Conservation (phyloP, 2,113 vertebrate genomes). For the Barbus barbus region DNA sequence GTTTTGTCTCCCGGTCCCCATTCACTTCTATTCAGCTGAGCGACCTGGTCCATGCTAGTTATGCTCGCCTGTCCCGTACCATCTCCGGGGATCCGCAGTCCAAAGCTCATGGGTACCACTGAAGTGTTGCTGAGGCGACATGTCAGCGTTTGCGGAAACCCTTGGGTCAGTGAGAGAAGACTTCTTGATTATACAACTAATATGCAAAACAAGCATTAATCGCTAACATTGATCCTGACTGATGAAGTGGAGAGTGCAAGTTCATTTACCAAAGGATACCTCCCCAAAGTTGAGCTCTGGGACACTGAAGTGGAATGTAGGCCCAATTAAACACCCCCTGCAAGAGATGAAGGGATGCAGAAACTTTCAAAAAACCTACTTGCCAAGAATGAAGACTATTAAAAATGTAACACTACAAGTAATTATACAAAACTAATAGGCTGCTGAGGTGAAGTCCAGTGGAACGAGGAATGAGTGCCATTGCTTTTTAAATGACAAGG, state of each 20-base stretch:
- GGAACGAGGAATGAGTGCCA: slow-evolving; percentile 16
- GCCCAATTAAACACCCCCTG: slow-evolving; percentile 83
- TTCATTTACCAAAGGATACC: slow-evolving; percentile 83
- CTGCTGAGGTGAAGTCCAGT: neutral
- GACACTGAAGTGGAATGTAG: slow-evolving; percentile 80
- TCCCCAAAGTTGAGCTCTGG: slow-evolving; percentile 81
- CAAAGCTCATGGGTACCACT: slow-evolving; percentile 81
- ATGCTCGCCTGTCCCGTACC: slow-evolving; percentile 72
- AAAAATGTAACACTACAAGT: neutral
- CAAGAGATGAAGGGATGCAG: slow-evolving; percentile 26
- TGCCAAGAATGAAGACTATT: neutral
- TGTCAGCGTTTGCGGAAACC: slow-evolving; percentile 76
- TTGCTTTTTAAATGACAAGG: slow-evolving; percentile 38
- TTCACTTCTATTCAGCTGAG: slow-evolving; percentile 1
- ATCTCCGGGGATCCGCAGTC: slow-evolving; percentile 78
- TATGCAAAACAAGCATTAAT: slow-evolving; percentile 16
- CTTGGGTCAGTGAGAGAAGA: slow-evolving; percentile 62
- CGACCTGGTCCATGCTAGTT: slow-evolving; percentile 57
- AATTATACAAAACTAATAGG: slow-evolving; percentile 28
- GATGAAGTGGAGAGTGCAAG: slow-evolving; percentile 34
- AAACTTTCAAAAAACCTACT: slow-evolving; percentile 2
- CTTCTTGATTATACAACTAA: neutral
- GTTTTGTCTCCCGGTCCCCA: slow-evolving; percentile 61
- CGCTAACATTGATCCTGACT: slow-evolving; percentile 3
- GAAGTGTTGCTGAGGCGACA: slow-evolving; percentile 83